phyloP scores from a whole-genome alignment of 2,797 vertebrate genomes.

The Acanthiza pusilla region DNA sequence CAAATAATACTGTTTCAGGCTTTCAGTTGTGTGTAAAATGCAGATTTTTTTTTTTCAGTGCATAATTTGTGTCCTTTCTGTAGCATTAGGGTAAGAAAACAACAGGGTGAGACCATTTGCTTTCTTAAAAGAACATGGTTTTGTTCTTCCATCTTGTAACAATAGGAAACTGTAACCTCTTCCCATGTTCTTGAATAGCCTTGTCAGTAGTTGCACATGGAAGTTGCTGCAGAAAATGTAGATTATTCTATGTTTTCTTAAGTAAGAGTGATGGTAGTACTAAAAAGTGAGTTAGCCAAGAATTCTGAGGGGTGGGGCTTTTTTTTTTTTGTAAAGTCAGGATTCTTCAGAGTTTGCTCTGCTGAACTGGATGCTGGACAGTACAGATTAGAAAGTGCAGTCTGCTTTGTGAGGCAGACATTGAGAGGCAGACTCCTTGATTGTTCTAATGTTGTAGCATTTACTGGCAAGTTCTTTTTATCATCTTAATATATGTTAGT shows the following conservation, averaged over 20 bases:
- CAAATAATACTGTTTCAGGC: not conserved
- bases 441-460: not conserved
- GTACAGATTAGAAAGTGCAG: not conserved
- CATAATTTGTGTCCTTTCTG: not conserved
- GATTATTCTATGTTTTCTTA: not conserved
- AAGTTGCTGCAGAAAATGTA: not conserved
- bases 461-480: not conserved
- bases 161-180: not conserved
- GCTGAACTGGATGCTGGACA: not conserved
- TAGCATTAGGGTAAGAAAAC: not conserved
- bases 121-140: slow-evolving; percentile 7
- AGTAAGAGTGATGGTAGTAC: not conserved
- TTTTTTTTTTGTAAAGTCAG: not conserved
- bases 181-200: not conserved
- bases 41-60: not conserved
- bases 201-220: not conserved
- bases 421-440: not conserved
- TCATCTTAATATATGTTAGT: not conserved
- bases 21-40: not conserved
- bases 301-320: not conserved
- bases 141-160: not conserved
- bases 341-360: not conserved
- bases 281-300: not conserved
- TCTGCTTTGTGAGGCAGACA: not conserved
- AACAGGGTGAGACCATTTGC: not conserved